A percentile compares a stretch with the other conserved stretches of the same genome.
These are phyloP conservation scores for Hipposideros larvatus DNA, from an alignment of 2,797 vertebrate species.

Conservation along the genomic window DNA sequence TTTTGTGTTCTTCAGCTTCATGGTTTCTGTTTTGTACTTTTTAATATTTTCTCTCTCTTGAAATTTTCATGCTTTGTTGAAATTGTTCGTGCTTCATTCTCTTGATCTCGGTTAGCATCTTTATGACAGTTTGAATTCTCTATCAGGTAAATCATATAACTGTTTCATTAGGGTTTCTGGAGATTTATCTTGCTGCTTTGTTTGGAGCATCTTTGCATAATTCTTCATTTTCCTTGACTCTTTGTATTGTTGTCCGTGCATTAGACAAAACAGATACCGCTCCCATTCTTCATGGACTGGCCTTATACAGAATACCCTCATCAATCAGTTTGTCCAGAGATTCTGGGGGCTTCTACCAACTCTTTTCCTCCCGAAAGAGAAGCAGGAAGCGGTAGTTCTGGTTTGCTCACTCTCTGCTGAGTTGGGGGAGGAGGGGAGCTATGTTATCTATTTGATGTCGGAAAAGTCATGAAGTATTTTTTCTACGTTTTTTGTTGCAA, in stretches of 20 bases:
- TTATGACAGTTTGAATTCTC: background rate
- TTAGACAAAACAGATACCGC: background rate
- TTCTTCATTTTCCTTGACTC: background rate
- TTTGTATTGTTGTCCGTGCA: background rate
- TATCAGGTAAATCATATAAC: background rate
- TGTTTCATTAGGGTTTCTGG: background rate
- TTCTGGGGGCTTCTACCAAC: background rate
- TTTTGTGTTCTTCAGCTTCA: slow-evolving; percentile 4
- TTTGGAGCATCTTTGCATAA: background rate
- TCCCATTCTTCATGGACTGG: background rate
- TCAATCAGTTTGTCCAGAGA: background rate
- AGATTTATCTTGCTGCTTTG: background rate
- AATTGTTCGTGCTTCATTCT: background rate
- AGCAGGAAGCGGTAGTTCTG: background rate
- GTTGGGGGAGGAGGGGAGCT: background rate
- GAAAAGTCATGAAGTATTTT: too few species aligned
- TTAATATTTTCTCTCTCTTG: background rate
- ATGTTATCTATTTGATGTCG: background rate
- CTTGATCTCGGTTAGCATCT: background rate
- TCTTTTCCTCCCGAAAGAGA: background rate
- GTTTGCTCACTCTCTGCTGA: background rate
- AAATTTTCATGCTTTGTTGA: background rate
- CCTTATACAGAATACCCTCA: background rate
- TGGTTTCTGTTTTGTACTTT: background rate
- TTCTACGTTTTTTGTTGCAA: too few species aligned